Conservation (phyloP, 2,113 vertebrate species). For the Tursiops truncatus region DNA sequence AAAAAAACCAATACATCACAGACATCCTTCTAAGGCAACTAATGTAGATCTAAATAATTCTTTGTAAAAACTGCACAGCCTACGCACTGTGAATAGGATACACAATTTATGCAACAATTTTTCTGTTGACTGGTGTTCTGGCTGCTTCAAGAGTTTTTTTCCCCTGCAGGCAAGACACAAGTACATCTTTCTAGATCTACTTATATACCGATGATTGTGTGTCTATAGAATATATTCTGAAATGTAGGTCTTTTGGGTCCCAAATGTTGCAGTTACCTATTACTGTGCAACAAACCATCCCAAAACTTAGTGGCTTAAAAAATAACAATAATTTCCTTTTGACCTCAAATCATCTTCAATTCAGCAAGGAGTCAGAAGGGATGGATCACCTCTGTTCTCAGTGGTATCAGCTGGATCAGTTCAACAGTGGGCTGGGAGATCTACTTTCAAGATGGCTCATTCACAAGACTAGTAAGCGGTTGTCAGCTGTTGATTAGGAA, state of each 20-base stretch:
- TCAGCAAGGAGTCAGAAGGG: not conserved
- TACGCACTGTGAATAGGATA: not conserved
- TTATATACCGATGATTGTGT: not conserved
- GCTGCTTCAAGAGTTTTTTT: not conserved
- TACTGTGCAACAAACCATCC: not conserved
- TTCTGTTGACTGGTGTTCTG: not conserved
- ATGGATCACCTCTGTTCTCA: not conserved
- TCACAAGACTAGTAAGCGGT: not conserved
- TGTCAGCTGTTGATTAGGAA: not conserved
- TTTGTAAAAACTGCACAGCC: not conserved
- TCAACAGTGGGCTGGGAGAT: not conserved
- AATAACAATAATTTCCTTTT: not conserved
- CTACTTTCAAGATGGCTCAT: not conserved
- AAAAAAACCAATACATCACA: not conserved
- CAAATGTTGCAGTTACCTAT: not conserved
- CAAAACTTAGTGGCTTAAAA: slow-evolving; percentile 9
- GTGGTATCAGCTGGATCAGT: not conserved
- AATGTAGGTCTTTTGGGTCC: not conserved
- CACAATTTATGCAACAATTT: not conserved
- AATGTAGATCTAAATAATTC: not conserved
- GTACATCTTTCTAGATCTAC: not conserved
- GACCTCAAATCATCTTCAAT: not conserved
- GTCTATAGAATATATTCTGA: not conserved
- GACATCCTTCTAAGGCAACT: not conserved
- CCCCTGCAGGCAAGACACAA: not conserved